These are phyloP conservation scores for Boloria euphrosyne DNA, from an alignment of 2,888 invertebrate species.

Conservation along the genomic window DNA sequence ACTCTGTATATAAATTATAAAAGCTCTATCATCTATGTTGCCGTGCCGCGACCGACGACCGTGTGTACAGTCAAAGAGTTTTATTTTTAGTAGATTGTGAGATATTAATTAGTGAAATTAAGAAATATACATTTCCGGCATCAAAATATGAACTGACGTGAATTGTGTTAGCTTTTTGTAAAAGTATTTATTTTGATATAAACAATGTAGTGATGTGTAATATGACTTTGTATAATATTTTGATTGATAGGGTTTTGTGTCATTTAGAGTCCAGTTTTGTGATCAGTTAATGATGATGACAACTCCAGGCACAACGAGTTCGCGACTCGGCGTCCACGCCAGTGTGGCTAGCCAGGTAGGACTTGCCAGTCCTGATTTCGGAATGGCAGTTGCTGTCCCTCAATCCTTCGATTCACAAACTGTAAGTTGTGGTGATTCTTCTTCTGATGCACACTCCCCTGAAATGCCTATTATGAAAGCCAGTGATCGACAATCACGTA, in stretches of 20 bases:
- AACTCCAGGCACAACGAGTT: slow-evolving; percentile 57
- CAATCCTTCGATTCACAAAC: slow-evolving; percentile 54
- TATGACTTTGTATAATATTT: slow-evolving; percentile 38
- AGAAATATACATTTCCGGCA: neutral
- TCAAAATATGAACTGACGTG: neutral
- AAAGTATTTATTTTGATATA: neutral
- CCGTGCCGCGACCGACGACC: neutral
- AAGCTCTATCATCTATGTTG: neutral
- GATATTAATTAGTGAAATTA: neutral
- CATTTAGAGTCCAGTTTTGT: neutral
- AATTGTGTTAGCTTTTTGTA: slow-evolving; percentile 2
- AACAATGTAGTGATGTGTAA: slow-evolving; percentile 30
- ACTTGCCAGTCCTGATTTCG: slow-evolving; percentile 54
- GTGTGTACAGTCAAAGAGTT: neutral
- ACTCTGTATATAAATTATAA: neutral
- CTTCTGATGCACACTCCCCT: slow-evolving; percentile 72
- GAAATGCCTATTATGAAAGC: slow-evolving; percentile 75
- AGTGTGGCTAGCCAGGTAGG: slow-evolving; percentile 55
- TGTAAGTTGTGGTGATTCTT: slow-evolving; percentile 67
- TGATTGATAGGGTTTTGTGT: slow-evolving; percentile 41
- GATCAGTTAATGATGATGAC: slow-evolving; percentile 54
- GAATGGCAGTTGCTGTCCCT: slow-evolving; percentile 57
- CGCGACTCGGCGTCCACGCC: slow-evolving; percentile 55
- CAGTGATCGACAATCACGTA: slow-evolving; percentile 90
- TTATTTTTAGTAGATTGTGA: slow-evolving; percentile 1